phyloP scores from a whole-genome alignment of 1,140 invertebrate species.

The Brachionus manjavacas region DNA sequence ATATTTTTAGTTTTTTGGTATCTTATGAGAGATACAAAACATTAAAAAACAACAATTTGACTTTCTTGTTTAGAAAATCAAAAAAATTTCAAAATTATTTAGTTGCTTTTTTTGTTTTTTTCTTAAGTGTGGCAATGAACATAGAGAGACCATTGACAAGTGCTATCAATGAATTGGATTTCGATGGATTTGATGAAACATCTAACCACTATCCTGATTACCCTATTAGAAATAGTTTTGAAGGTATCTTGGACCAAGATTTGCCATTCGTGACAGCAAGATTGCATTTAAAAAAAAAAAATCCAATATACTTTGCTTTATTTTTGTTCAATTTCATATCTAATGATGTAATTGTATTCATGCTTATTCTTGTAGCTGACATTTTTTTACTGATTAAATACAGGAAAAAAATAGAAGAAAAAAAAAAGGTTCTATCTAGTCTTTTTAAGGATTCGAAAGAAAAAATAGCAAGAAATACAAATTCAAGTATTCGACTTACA shows the following conservation, averaged over 20 bases:
- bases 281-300: background rate
- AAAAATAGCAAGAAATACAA: background rate
- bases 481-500: background rate
- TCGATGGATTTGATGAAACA: background rate
- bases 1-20: background rate
- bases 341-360: background rate
- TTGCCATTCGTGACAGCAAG: background rate
- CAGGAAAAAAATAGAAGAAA: background rate
- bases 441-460: background rate
- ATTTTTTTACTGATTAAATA: background rate
- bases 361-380: background rate
- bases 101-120: background rate
- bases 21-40: background rate
- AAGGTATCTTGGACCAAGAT: background rate
- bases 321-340: background rate
- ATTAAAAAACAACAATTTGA: background rate
- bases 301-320: background rate
- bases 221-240: background rate
- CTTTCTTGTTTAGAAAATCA: background rate
- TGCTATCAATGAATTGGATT: background rate
- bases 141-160: background rate
- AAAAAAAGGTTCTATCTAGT: background rate
- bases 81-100: background rate
- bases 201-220: background rate
- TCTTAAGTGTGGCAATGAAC: background rate